These are phyloP conservation scores for Turritopsis rubra DNA, from an alignment of 30 jellyfish, hydroid and myxozoan genomes.

Conservation along the genomic window DNA sequence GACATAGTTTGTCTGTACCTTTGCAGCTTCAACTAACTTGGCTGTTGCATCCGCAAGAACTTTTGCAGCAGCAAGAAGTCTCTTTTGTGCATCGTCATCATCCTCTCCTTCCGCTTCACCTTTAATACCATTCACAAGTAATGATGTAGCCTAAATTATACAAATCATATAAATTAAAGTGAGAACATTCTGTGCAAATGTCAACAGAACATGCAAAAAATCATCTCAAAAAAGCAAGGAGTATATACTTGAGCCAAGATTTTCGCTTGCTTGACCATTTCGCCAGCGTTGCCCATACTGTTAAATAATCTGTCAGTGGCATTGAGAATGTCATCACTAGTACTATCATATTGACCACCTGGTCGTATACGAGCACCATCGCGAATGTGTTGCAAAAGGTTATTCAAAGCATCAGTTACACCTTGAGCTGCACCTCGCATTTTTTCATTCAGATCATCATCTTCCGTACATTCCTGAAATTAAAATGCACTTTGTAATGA, in stretches of 20 bases:
- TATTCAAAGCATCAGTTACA: constrained; percentile 92
- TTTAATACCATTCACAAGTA: constrained; percentile 79
- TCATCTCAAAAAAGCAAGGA: background rate
- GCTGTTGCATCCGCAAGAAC: constrained; percentile 96
- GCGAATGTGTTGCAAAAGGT: constrained; percentile 66
- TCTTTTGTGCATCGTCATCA: constrained; percentile 77
- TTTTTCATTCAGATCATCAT: constrained; percentile 19
- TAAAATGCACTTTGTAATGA: background rate
- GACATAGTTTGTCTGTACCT: constrained; percentile 44
- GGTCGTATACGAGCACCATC: constrained; percentile 69
- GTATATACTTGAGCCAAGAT: constrained; percentile 83
- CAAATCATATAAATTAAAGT: background rate
- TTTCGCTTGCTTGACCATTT: constrained; percentile 93
- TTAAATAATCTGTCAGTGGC: constrained; percentile 90
- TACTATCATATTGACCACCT: constrained; percentile 91
- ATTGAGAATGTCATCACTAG: constrained; percentile 86
- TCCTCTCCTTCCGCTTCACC: constrained; percentile 90
- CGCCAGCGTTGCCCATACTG: constrained; percentile 98
- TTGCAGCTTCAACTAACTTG: constrained; percentile 82
- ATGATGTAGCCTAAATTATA: constrained; percentile 86
- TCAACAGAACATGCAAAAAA: background rate
- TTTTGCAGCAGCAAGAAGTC: constrained; percentile 88
- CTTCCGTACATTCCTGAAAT: background rate
- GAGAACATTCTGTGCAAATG: background rate
- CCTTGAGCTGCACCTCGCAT: constrained; percentile 80